These are phyloP conservation scores for Heteromormyrus szaboi DNA, from an alignment of 2,797 vertebrate species.

Conservation along the genomic window DNA sequence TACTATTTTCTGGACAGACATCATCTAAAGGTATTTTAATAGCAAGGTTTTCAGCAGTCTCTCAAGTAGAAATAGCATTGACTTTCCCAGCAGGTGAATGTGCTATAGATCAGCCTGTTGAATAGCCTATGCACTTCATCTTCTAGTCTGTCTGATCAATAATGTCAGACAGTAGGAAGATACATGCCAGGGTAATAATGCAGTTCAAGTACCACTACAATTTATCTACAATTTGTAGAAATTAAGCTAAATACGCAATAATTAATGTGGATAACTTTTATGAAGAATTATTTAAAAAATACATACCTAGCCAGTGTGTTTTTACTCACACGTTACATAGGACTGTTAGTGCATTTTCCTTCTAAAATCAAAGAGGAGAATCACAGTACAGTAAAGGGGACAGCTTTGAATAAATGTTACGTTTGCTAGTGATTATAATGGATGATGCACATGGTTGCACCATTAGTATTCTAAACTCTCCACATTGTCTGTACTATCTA, in stretches of 20 bases:
- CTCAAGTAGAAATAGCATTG: not conserved
- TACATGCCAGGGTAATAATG: not conserved
- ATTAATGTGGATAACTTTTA: not conserved
- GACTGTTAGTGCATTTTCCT: not conserved
- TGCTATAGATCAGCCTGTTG: not conserved
- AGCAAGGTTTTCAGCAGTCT: not conserved
- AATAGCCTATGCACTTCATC: not conserved
- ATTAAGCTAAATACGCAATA: not conserved
- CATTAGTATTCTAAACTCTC: not conserved
- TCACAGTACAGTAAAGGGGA: not conserved
- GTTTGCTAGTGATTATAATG: not conserved
- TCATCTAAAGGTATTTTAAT: not conserved
- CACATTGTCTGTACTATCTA: not conserved
- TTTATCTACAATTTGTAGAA: not conserved
- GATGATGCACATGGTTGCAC: not conserved
- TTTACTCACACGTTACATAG: too few relatives aligned
- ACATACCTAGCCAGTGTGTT: too few relatives aligned
- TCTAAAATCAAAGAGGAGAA: not conserved
- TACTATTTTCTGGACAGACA: not conserved
- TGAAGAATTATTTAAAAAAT: not conserved
- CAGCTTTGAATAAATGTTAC: not conserved
- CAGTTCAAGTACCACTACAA: not conserved
- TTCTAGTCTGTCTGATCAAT: not conserved
- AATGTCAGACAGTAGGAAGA: not conserved
- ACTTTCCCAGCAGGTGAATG: not conserved